Evolutionary conservation across 92 coral and sea anemone species (phyloP), one percentile per base, ranked within the genome.

Genomic region (Scolanthus callimorphus): DNA sequence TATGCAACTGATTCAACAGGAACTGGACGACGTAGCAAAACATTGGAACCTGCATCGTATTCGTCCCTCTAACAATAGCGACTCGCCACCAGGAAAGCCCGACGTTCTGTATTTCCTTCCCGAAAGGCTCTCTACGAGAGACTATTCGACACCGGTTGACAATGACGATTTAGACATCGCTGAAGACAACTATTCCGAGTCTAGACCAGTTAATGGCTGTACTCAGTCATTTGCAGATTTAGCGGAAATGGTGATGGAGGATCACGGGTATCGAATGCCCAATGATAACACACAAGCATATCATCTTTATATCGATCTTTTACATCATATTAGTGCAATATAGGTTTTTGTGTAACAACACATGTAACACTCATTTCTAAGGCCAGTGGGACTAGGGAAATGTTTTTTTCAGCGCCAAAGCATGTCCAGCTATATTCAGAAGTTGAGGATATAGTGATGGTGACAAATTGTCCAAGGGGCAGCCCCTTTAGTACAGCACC

Each of bases 191-290:
- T 59, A 59, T 59, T 50, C 65, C 12, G 51, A 38, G 20, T 20
- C 51, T 37, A 59, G 65, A 59, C 52, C 65, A 10, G 50, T 17
- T 25, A 59, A 27, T 20, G 65, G 65, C 13, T 63, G 31, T 44
- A 39, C 27, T 21, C 68, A 31, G 31, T 58, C 65, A 51, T 48
- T 74, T 62, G 67, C 39, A 49, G 71, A 60, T 30, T 48, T 52
- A 53, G 78, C 78, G 45, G 41, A 45, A 27, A 68, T 76, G 57
- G 38, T 68, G 30, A 56, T 68, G 75, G 54, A 68, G 37, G 75
- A 68, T 41, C 64, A 68, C 17, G 45, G 49, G 19, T 47, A 55
- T 13, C 54, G 43, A 13, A 68, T 68, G 75, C 66, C 75, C 26
- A 29, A 25, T 55, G 49, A 31, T 68, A 31, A 27, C 29, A 17